Evolutionary conservation across 2,113 vertebrate species (phyloP).

Genomic region (Cryptotis parvus): DNA sequence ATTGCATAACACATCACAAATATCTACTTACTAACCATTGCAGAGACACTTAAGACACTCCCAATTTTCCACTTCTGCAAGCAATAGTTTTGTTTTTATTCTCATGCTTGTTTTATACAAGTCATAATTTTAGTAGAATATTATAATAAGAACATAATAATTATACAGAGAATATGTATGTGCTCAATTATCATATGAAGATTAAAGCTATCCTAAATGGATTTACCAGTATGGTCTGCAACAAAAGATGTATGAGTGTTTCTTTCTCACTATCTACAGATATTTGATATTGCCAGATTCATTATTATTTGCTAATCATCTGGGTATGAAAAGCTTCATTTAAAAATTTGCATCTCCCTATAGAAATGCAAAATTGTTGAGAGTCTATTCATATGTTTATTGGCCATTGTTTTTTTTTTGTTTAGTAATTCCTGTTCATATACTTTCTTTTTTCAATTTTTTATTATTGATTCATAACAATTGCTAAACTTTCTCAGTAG

Average conservation of each 20-base stretch:
- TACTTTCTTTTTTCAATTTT: slow-evolving; percentile 22
- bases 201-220: background rate
- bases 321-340: slow-evolving; percentile 54
- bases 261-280: background rate
- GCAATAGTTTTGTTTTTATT: background rate
- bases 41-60: slow-evolving; percentile 9
- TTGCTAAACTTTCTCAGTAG: slow-evolving; percentile 32
- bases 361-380: slow-evolving; percentile 56
- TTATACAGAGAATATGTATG: background rate
- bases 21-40: background rate
- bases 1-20: background rate
- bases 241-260: background rate
- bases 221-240: slow-evolving; percentile 29
- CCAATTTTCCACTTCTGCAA: background rate
- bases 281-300: slow-evolving; percentile 43
- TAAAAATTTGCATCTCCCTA: slow-evolving; percentile 65
- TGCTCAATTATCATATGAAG: slow-evolving; percentile 6
- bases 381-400: slow-evolving; percentile 68
- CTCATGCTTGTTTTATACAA: background rate
- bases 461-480: background rate
- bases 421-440: slow-evolving; percentile 58
- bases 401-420: slow-evolving; percentile 2
- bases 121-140: background rate
- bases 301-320: slow-evolving; percentile 57
- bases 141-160: background rate